Base-by-base conservation (phyloP, 2,113 vertebrate genomes). In the Oreochromis niloticus region DNA sequence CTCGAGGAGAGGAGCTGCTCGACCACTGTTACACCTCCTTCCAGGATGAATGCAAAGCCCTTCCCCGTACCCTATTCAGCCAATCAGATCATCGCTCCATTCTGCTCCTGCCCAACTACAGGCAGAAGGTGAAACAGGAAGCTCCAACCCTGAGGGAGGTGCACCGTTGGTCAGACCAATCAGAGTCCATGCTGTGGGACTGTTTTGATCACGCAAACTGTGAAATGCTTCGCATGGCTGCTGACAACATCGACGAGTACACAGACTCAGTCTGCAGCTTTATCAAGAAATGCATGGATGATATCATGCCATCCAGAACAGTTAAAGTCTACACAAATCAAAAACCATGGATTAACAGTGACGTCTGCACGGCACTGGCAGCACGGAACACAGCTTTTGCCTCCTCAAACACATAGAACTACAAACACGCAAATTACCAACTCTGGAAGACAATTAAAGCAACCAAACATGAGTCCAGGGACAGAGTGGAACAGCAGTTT, bases 31-130 rank as follows among this genome's bases (percentile, higher is more conserved):
- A 55, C n/a, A 22, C 9, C n/a, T 55, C 52, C 52, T 55, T 22
- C n/a, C 52, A 55, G 52, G 52, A 22, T 6, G 52, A 22, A 6
- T 55, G 0, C 52, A 22, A 55, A 55, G 52, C n/a, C 52, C 52
- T 22, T 22, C 9, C 52, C 52, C 0, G 2, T 22, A 55, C 9
- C 52, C 52, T 22, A 55, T 55, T 24, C n/a, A 3, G n/a, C 54
- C 54, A 55, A 24, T 55, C 0, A 55, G n/a, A 55, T 22, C 9
- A 22, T 55, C 0, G n/a, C 52, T 55, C 10, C n/a, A 55, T 55
- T 55, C 52, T 55, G 52, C 52, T 55, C n/a, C 52, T 55, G n/a
- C n/a, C 0, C n/a, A 22, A 22, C 52, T 55, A 55, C n/a, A 22
- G 9, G 52, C 5, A 52, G 48, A 52, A 52, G 48, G 1, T 50